phyloP scores from a whole-genome alignment of 2,797 vertebrate species.

The Antennarius maculatus region DNA sequence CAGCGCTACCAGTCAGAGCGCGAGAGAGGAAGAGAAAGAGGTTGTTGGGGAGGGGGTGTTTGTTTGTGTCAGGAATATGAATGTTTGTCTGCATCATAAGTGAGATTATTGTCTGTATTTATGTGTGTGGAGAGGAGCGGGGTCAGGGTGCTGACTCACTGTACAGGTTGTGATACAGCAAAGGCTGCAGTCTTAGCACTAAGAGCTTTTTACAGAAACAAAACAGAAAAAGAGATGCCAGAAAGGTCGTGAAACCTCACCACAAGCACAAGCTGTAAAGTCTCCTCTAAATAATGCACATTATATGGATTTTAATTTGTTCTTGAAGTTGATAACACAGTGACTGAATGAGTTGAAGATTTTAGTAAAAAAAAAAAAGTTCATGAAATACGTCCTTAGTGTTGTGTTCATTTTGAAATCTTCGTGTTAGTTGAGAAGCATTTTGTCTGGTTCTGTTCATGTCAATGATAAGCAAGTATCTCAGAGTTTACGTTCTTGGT shows the following conservation, averaged over 20 bases:
- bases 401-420: neutral
- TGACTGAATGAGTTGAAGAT: conserved; percentile 2
- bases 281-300: conserved; percentile 3
- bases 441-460: conserved; percentile 2
- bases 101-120: conserved; percentile 63
- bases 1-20: conserved; percentile 59
- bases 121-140: conserved; percentile 44
- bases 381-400: neutral
- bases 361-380: conserved; percentile 7
- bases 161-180: conserved; percentile 73
- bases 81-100: conserved; percentile 74
- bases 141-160: conserved; percentile 79
- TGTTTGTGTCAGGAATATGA: conserved; percentile 75
- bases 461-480: neutral
- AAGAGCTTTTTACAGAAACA: conserved; percentile 58
- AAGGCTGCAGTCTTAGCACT: conserved; percentile 81
- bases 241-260: conserved; percentile 37
- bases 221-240: conserved; percentile 31
- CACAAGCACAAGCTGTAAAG: conserved; percentile 2
- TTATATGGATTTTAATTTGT: conserved; percentile 25
- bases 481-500: conserved; percentile 5
- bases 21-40: conserved; percentile 46
- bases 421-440: conserved; percentile 5
- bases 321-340: neutral
- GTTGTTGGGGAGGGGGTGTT: conserved; percentile 40